A percentile compares a stretch with the other conserved stretches of the same genome.
phyloP scores from a whole-genome alignment of 1,140 invertebrate species.

The Achroia grisella region DNA sequence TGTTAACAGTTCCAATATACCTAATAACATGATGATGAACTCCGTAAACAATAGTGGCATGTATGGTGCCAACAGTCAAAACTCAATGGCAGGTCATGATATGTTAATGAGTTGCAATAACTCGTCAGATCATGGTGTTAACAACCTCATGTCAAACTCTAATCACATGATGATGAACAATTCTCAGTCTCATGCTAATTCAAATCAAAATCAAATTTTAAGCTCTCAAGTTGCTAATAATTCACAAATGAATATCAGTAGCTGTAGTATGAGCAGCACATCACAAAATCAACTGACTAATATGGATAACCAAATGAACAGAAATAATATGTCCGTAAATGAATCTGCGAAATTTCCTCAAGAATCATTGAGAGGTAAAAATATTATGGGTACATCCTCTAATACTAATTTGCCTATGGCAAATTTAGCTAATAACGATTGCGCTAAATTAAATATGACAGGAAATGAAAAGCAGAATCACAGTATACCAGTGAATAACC shows the following conservation, averaged over 20 bases:
- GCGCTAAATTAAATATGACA: conserved; percentile 58
- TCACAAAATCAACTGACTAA: conserved; percentile 40
- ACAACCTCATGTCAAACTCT: conserved; percentile 43
- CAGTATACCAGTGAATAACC: conserved; percentile 60
- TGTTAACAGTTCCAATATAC: conserved; percentile 49
- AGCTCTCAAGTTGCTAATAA: conserved; percentile 38
- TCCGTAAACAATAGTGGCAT: conserved; percentile 47
- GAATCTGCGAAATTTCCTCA: conserved; percentile 53
- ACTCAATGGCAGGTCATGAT: conserved; percentile 47
- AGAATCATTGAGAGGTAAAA: conserved; percentile 53
- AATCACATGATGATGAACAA: conserved; percentile 65
- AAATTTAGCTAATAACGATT: conserved; percentile 48
- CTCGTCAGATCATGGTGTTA: conserved; percentile 44
- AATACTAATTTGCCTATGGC: conserved; percentile 39
- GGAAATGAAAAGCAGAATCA: conserved; percentile 58
- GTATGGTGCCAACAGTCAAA: conserved; percentile 45
- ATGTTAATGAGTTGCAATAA: conserved; percentile 62
- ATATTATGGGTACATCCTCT: conserved; percentile 44
- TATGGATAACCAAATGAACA: conserved; percentile 51
- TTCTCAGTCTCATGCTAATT: conserved; percentile 38
- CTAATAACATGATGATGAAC: conserved; percentile 61
- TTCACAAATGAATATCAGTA: conserved; percentile 58
- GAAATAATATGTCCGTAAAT: conserved; percentile 39
- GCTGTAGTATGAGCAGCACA: conserved; percentile 50
- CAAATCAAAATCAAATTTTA: conserved; percentile 47